Percentiles rank a stretch among this genome's conserved stretches.
These are phyloP conservation scores for Lysiphlebus fabarum DNA, from an alignment of 1,140 invertebrate species.

Conservation along the genomic window DNA sequence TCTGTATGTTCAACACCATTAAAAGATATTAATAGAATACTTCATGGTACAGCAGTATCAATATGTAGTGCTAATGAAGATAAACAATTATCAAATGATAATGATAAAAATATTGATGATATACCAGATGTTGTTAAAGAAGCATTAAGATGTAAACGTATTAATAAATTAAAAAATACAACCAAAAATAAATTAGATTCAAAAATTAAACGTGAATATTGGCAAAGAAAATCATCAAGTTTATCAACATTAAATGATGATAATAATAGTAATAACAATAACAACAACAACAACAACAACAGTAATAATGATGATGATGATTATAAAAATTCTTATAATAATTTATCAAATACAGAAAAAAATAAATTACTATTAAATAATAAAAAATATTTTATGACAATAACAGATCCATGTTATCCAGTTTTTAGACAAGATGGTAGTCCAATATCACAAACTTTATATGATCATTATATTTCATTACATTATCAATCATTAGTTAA, in stretches of 20 bases:
- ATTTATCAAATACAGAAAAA: neutral
- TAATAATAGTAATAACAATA: slow-evolving; percentile 27
- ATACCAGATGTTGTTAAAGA: slow-evolving; percentile 53
- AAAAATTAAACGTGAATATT: slow-evolving; percentile 34
- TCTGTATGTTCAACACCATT: slow-evolving; percentile 73
- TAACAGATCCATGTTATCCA: slow-evolving; percentile 74
- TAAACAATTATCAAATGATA: slow-evolving; percentile 29
- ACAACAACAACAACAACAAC: too few species aligned
- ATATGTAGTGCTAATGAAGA: slow-evolving; percentile 64
- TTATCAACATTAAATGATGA: slow-evolving; percentile 36
- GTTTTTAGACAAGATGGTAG: slow-evolving; percentile 70
- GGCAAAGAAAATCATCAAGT: slow-evolving; percentile 50
- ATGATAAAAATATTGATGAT: slow-evolving; percentile 38
- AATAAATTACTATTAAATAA: too few species aligned
- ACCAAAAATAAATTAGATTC: slow-evolving; percentile 19
- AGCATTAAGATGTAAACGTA: slow-evolving; percentile 47
- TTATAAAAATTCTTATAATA: too few species aligned
- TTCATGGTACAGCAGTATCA: slow-evolving; percentile 68
- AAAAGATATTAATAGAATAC: slow-evolving; percentile 66
- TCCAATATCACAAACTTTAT: slow-evolving; percentile 68
- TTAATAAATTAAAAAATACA: slow-evolving; percentile 47
- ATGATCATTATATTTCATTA: slow-evolving; percentile 62
- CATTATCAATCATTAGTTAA: slow-evolving; percentile 39
- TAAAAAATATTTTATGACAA: slow-evolving; percentile 60
- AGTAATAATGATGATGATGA: too few species aligned